Evolutionary conservation across 2,113 vertebrate species (phyloP), one percentile per base, ranked within the genome.

Genomic region (Macrotis lagotis): DNA sequence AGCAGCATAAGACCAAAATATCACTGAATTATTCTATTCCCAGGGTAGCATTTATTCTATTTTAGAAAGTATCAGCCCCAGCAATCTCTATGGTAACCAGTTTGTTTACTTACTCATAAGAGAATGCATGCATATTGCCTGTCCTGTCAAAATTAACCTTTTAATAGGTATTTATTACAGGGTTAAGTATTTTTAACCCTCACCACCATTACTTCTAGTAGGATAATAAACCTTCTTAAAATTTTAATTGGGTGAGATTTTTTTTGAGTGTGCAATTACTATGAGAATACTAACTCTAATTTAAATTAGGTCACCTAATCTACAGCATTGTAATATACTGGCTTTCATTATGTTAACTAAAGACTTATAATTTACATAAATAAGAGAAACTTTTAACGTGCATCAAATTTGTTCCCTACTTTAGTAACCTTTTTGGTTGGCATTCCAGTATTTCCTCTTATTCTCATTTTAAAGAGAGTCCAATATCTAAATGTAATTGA

Each of bases 361-460:
- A 83, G 6, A 92, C 28, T 44, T 49, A 91, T 44, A 89, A 91
- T 26, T 26, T 59, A 25, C 31, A 91, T 47, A 12, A 88, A 90
- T 37, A 12, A 88, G 93, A 91, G 48, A 51, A 55, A 51, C 50
- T 90, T 95, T 95, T 66, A 94, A 95, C 89, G 48, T 88, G 66
- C 0, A 92, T 25, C 48, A 92, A 91, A 91, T 95, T 95, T 94
- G 91, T 90, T 92, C 91, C 92, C 51, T 92, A 88, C 8, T 55
- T 50, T 91, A 93, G 88, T 19, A 44, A 91, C 28, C 24, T 48
- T 44, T 44, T 25, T 50, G 93, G 91, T 93, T 89, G 28, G 44
- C 48, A 48, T 92, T 93, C 93, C 4, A 49, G 74, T 92, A 91
- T 95, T 92, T 89, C 66, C 91, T 92, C 25, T 91, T 53, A 93